phyloP scores from a whole-genome alignment of 2,888 invertebrate species.

The Eristalis pertinax region DNA sequence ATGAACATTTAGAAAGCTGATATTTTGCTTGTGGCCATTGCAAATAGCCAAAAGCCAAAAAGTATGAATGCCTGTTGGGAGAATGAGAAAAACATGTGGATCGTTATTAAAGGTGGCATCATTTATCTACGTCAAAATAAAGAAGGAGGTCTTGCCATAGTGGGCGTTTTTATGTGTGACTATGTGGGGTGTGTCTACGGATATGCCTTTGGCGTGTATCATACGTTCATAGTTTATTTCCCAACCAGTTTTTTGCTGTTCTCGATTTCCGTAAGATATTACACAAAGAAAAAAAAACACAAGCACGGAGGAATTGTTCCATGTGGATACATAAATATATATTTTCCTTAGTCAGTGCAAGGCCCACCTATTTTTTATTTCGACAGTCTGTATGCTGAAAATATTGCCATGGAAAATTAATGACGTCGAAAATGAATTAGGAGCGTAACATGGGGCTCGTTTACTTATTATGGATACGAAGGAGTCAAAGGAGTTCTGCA shows the following conservation, averaged over 20 bases:
- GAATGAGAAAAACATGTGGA: constrained; percentile 17
- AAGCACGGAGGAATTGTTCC: constrained; percentile 22
- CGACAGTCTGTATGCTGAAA: constrained; percentile 35
- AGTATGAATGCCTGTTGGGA: constrained; percentile 34
- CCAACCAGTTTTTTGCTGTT: constrained; percentile 13
- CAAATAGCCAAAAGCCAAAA: constrained; percentile 28
- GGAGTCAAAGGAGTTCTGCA: constrained; percentile 10
- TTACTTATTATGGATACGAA: constrained; percentile 9
- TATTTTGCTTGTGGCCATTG: constrained; percentile 18
- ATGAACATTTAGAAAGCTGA: constrained; percentile 11
- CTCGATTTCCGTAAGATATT: constrained; percentile 37
- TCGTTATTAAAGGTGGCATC: constrained; percentile 65
- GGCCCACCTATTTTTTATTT: constrained; percentile 41
- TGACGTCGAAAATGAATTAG: constrained; percentile 73
- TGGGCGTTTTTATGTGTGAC: constrained; percentile 41
- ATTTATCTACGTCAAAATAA: constrained; percentile 67
- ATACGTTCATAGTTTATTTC: constrained; percentile 65
- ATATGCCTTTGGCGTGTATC: constrained; percentile 63
- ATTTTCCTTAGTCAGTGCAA: constrained; percentile 25
- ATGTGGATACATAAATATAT: constrained; percentile 42
- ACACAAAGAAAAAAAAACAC: constrained; percentile 6
- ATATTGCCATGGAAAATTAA: constrained; percentile 73
- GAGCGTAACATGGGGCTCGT: constrained; percentile 38
- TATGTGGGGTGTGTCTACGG: constrained; percentile 14
- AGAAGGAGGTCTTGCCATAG: constrained; percentile 55